Percentiles rank a stretch among this genome's conserved stretches.
Evolutionary conservation across 2,888 invertebrate species (phyloP).

Genomic region (Iphiclides podalirius): DNA sequence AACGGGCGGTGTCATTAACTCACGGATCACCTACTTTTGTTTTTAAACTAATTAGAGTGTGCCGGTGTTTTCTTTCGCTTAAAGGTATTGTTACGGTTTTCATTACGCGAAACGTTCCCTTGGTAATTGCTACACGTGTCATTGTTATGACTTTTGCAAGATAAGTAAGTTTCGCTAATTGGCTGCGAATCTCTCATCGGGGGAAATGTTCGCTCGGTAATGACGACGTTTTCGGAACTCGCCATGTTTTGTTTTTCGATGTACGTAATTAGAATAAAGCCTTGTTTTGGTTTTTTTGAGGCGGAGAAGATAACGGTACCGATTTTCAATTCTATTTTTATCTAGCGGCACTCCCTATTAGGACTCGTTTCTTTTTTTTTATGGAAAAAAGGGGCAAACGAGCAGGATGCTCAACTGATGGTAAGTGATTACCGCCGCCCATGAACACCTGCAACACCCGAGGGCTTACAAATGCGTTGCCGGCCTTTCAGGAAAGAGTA

Average conservation of each 20-base stretch:
- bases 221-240: conserved; percentile 8
- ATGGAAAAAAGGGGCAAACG: no score
- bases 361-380: no score
- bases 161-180: conserved; percentile 26
- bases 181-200: conserved; percentile 17
- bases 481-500: no score
- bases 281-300: not conserved
- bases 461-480: no score
- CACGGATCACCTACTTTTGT: conserved; percentile 51
- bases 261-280: conserved; percentile 12
- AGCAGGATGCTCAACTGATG: no score
- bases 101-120: conserved; percentile 38
- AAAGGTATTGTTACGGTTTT: conserved; percentile 36
- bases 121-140: conserved; percentile 56
- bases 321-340: no score
- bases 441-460: no score
- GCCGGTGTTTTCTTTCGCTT: conserved; percentile 39
- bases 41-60: conserved; percentile 65
- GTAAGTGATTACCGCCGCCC: no score
- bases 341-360: no score
- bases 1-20: conserved; percentile 45
- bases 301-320: not conserved
- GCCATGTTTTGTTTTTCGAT: conserved; percentile 3
- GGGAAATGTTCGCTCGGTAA: conserved; percentile 23
- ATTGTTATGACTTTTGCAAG: conserved; percentile 26